Percentiles rank a stretch among this genome's conserved stretches.
Evolutionary conservation across 2,797 vertebrate species (phyloP).

Genomic region (Eospalax fontanierii): DNA sequence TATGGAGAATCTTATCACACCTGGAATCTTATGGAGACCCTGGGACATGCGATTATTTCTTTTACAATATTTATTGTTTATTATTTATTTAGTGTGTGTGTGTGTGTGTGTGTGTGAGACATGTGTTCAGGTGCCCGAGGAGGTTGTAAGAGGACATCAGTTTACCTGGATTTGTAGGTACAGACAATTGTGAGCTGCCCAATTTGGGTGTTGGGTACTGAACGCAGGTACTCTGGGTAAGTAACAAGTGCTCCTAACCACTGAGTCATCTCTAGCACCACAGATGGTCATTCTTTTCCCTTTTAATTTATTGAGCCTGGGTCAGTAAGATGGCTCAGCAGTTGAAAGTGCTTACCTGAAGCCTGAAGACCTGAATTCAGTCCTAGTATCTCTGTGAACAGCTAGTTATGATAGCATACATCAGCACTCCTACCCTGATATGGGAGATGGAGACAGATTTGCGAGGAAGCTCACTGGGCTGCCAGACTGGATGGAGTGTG

Average conservation of each 20-base stretch:
- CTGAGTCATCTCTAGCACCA: neutral
- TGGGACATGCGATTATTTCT: too few relatives aligned
- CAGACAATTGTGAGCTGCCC: neutral
- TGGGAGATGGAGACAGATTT: too few relatives aligned
- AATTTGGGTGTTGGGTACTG: too few relatives aligned
- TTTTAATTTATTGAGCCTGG: neutral
- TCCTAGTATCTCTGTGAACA: too few relatives aligned
- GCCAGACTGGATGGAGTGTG: too few relatives aligned
- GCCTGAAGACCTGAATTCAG: neutral
- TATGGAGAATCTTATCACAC: neutral
- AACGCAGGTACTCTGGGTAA: neutral
- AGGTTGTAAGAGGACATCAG: neutral
- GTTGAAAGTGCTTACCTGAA: neutral
- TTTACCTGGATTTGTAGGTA: too few relatives aligned
- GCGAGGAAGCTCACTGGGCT: too few relatives aligned
- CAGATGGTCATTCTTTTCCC: constrained; percentile 1
- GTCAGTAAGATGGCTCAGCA: neutral
- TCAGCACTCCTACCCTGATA: neutral
- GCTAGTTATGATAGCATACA: too few relatives aligned
- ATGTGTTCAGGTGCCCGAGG: too few relatives aligned
- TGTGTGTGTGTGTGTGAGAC: neutral
- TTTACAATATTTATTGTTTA: too few relatives aligned
- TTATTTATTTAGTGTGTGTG: too few relatives aligned
- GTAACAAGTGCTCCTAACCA: neutral
- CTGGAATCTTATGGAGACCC: neutral